Conservation (phyloP, 2,113 vertebrate species). For the Helogale parvula region DNA sequence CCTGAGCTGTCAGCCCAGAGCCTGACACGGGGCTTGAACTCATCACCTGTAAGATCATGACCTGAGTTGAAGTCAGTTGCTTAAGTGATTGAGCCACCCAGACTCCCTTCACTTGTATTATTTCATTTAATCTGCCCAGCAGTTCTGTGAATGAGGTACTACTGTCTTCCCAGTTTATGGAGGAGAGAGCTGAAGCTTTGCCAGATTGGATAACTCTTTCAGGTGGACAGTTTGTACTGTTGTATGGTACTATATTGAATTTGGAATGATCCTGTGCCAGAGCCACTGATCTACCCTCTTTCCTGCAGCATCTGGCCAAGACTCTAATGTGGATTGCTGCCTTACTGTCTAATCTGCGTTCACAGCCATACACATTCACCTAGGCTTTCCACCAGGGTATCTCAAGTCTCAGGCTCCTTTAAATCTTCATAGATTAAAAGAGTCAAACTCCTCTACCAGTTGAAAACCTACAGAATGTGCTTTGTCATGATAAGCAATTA, state of each 20-base stretch:
- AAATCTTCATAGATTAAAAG: not conserved
- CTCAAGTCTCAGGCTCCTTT: not conserved
- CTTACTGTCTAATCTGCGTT: not conserved
- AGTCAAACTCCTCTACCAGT: not conserved
- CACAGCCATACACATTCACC: not conserved
- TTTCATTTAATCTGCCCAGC: not conserved
- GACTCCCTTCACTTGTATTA: not conserved
- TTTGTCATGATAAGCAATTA: not conserved
- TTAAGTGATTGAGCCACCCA: too few species aligned
- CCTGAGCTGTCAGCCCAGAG: too few species aligned
- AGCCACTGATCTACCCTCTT: not conserved
- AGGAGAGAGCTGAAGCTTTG: not conserved
- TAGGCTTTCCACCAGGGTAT: not conserved
- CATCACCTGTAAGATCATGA: too few species aligned
- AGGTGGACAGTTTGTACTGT: not conserved
- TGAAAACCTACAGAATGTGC: not conserved
- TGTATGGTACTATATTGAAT: not conserved
- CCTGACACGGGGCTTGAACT: too few species aligned
- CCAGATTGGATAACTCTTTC: not conserved
- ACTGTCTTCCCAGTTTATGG: not conserved
- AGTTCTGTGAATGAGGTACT: not conserved
- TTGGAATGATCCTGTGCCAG: not conserved
- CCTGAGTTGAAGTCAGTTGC: too few species aligned
- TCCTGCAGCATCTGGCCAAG: not conserved
- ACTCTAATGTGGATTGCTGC: not conserved